Evolutionary conservation across 2,888 invertebrate species (phyloP).

Genomic region (Seladonia tumulorum): DNA sequence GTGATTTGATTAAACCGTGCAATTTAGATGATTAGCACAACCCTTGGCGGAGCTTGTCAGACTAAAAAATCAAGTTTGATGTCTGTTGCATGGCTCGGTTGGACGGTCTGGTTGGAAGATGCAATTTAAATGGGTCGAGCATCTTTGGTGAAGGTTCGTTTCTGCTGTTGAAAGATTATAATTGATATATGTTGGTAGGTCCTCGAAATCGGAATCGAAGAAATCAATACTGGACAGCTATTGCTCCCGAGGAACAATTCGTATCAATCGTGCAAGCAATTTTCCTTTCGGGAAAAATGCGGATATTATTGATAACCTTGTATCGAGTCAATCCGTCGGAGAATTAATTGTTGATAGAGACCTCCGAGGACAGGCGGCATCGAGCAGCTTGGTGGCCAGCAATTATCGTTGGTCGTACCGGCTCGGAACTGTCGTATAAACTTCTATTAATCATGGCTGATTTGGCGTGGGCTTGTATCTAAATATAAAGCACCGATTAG

Average conservation of each 20-base stretch:
- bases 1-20: neutral
- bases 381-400: neutral
- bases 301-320: neutral
- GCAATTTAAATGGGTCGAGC: neutral
- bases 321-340: neutral
- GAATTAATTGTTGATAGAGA: neutral
- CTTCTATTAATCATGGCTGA: slow-evolving; percentile 59
- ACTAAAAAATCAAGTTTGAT: neutral
- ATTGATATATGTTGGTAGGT: too few relatives aligned
- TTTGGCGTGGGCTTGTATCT: slow-evolving; percentile 46
- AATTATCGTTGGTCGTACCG: slow-evolving; percentile 40
- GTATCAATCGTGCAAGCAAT: neutral
- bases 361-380: neutral
- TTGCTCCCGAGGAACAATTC: neutral
- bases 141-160: neutral
- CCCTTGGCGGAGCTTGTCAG: neutral
- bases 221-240: too few relatives aligned
- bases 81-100: neutral
- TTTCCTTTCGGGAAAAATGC: neutral
- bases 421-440: slow-evolving; percentile 6
- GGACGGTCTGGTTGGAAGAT: neutral
- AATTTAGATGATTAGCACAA: slow-evolving; percentile 1
- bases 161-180: too few relatives aligned
- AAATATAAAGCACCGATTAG: slow-evolving; percentile 59
- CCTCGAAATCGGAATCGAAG: too few relatives aligned